Base-by-base conservation (phyloP, 92 coral and sea anemone genomes). In the Palythoa caribaeorum region DNA sequence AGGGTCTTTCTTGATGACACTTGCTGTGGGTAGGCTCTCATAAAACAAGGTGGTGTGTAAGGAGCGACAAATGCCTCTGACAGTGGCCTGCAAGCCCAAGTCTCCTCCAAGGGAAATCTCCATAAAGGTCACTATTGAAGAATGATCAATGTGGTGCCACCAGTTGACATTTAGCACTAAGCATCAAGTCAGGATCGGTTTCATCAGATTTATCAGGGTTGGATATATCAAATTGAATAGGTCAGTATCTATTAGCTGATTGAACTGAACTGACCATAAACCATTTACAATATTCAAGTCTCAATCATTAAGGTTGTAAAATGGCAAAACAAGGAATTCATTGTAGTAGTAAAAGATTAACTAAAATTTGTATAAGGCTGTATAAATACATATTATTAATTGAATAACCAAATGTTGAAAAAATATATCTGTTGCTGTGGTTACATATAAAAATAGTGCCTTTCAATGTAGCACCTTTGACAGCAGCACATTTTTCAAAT, bases 101-200 rank as follows among this genome's bases (percentile, higher is more conserved):
- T 28, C 28, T 28, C 28, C 28, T 28, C 28, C 28, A 28, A 28
- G 28, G 28, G 28, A 28, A 28, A 28, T 28, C 28, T 28, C 28
- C 28, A 28, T 28, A 28, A 28, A 28, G 28, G 28, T 28, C 28
- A 28, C 28, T 28, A 28, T 28, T 28, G 28, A 28, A 28, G 28
- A 28, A 28, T 28, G 28, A 28, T 28, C 28, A 28, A 28, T 28
- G 28, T 28, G 28, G 28, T 28, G 28, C 28, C 28, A 28, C 28
- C 28, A 28, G 28, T 28, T 28, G 28, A 28, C 28, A 28, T 28
- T 28, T 28, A 28, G 28, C 28, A 28, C 28, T 28, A 28, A 28
- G 28, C 28, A 75, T 83, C 63, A 59, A 86, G 71, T 12, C 52
- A 21, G 78, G 79, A 80, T 89, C 92, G 72, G 77, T 89, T 89